Conservation (phyloP, 1,140 invertebrate genomes). For the Sinella curviseta region DNA sequence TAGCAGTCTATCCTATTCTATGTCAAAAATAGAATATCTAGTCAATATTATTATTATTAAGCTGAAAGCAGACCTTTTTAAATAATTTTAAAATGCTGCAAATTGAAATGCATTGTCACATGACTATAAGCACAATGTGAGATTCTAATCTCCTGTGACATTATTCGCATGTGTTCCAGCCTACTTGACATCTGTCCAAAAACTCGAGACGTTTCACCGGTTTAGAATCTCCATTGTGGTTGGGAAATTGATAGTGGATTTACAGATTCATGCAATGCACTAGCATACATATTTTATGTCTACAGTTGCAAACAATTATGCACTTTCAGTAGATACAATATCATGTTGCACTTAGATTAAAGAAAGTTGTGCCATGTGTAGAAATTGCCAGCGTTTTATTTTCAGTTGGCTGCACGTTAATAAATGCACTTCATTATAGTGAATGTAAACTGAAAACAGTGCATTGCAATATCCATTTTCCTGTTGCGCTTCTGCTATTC, state of each 20-base stretch:
- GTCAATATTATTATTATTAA: too few relatives aligned
- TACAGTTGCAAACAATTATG: too few relatives aligned
- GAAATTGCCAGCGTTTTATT: too few relatives aligned
- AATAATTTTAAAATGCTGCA: not conserved
- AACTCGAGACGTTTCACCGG: not conserved
- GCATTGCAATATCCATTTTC: too few relatives aligned
- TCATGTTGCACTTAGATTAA: not conserved
- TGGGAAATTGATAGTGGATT: not conserved
- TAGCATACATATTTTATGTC: not conserved
- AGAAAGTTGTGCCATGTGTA: not conserved
- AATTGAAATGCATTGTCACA: not conserved
- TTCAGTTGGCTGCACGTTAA: too few relatives aligned
- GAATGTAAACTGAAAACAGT: too few relatives aligned
- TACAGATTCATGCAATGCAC: not conserved
- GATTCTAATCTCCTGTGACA: not conserved
- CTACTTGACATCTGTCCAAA: constrained; percentile 2
- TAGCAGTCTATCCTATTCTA: too few relatives aligned
- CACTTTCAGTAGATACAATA: too few relatives aligned
- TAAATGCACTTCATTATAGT: too few relatives aligned
- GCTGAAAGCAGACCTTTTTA: too few relatives aligned
- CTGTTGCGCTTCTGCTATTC: too few relatives aligned
- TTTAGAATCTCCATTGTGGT: not conserved
- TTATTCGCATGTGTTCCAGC: not conserved
- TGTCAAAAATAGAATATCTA: too few relatives aligned
- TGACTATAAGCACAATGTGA: not conserved